These are phyloP conservation scores for Enteromius paludinosus DNA, from an alignment of 2,797 vertebrate species.

Conservation along the genomic window DNA sequence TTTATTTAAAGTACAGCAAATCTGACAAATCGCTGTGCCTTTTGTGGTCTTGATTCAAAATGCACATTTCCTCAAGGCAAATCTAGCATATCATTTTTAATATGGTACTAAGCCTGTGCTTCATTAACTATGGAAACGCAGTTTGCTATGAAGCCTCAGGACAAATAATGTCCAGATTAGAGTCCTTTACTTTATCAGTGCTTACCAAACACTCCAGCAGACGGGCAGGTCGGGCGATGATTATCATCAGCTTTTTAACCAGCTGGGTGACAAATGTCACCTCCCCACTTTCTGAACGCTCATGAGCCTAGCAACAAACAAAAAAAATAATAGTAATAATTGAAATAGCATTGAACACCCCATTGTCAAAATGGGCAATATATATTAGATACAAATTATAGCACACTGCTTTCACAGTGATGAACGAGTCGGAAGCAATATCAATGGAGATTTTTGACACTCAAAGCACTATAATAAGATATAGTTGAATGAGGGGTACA, in stretches of 20 bases:
- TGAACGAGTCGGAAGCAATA: neutral
- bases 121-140: slow-evolving; percentile 35
- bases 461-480: neutral
- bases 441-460: slow-evolving; percentile 5
- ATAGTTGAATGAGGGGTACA: slow-evolving; percentile 6
- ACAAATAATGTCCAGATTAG: slow-evolving; percentile 32
- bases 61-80: neutral
- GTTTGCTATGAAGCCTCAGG: neutral
- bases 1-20: neutral
- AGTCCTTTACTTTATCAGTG: slow-evolving; percentile 16
- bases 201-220: slow-evolving; percentile 97
- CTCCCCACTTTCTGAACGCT: slow-evolving; percentile 93
- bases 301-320: slow-evolving; percentile 83
- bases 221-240: slow-evolving; percentile 93
- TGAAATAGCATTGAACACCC: neutral
- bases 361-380: neutral
- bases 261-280: slow-evolving; percentile 93
- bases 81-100: neutral
- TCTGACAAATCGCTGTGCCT: neutral
- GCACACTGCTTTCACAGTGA: neutral
- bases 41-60: slow-evolving; percentile 25
- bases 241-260: slow-evolving; percentile 93
- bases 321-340: neutral
- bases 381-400: neutral
- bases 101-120: neutral